Base-by-base conservation (phyloP, 1,140 invertebrate species). In the Cylas formicarius region DNA sequence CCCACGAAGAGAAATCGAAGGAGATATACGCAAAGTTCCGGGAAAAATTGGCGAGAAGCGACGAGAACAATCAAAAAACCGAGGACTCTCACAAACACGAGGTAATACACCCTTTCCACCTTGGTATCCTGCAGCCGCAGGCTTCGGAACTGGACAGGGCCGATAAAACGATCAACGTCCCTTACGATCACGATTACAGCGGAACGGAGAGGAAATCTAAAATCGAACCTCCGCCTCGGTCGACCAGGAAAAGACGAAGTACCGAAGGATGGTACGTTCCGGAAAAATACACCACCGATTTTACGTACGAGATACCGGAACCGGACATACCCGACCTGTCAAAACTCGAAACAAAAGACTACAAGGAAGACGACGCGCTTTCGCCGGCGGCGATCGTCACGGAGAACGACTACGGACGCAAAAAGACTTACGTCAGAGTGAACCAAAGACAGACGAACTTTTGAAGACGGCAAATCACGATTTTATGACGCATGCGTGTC, bases 181-280 rank as follows among this genome's bases (percentile, higher is more conserved):
- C 52, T 5, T 51, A 43, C 33, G 52, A 54, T 32, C 47, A 47
- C 28, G 52, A 54, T 31, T 54, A 54, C 28, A 45, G 52, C 22
- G 44, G 44, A 16, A 48, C 46, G 10, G 26, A 54, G 22, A 41
- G 44, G 11, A 45, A 42, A 13, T 5, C 18, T 1, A 39, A 41
- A 8, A 14, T 39, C 4, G 2, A 20, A 21, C 13, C 17, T 10
- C 16, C 3, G n/a, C 11, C 44, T n/a, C n/a, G n/a, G n/a, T n/a
- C n/a, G n/a, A 4, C n/a, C 19, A 22, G 13, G 9, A 10, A 17
- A 23, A 6, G 11, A 33, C 9, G 27, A 39, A 14, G n/a, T n/a
- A 19, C 11, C 10, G 24, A 50, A 19, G 42, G 49, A 37, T 22
- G n/a, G 19, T 51, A 54, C 23, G 11, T 42, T 8, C 44, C 48